These are phyloP conservation scores for Bimastos eiseni DNA, from an alignment of 2,888 invertebrate genomes.

Conservation along the genomic window DNA sequence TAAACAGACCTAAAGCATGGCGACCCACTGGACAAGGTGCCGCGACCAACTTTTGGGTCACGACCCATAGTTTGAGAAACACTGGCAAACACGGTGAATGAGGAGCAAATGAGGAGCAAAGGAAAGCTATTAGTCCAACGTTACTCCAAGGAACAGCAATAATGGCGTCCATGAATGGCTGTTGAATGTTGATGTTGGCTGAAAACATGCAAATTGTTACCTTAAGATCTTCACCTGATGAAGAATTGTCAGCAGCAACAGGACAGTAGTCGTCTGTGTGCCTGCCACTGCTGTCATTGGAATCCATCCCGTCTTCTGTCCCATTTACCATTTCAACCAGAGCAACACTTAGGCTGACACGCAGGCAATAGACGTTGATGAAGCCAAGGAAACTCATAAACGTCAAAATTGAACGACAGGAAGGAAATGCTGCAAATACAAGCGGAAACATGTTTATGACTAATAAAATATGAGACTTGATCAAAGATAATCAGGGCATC, in stretches of 20 bases:
- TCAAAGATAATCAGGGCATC: not conserved
- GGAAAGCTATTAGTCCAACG: too few relatives aligned
- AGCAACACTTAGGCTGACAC: constrained; percentile 44
- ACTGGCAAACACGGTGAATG: too few relatives aligned
- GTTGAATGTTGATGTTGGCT: not conserved
- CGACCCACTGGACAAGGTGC: too few relatives aligned
- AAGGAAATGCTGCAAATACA: constrained; percentile 67
- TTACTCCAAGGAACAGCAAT: too few relatives aligned
- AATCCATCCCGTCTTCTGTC: not conserved
- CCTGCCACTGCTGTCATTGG: not conserved
- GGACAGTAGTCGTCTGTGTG: not conserved
- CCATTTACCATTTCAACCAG: constrained; percentile 43
- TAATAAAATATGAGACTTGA: not conserved
- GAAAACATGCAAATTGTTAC: too few relatives aligned
- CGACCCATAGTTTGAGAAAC: too few relatives aligned
- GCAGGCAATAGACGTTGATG: constrained; percentile 42
- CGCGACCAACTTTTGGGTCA: too few relatives aligned
- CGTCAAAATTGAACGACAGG: constrained; percentile 39
- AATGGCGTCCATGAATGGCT: too few relatives aligned
- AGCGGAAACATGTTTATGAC: not conserved
- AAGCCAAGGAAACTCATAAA: constrained; percentile 41
- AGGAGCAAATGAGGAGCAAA: too few relatives aligned
- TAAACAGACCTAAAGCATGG: too few relatives aligned
- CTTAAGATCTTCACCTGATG: not conserved
- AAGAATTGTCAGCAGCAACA: not conserved